phyloP scores from a whole-genome alignment of 1,140 invertebrate species.

The Anastrepha ludens region DNA sequence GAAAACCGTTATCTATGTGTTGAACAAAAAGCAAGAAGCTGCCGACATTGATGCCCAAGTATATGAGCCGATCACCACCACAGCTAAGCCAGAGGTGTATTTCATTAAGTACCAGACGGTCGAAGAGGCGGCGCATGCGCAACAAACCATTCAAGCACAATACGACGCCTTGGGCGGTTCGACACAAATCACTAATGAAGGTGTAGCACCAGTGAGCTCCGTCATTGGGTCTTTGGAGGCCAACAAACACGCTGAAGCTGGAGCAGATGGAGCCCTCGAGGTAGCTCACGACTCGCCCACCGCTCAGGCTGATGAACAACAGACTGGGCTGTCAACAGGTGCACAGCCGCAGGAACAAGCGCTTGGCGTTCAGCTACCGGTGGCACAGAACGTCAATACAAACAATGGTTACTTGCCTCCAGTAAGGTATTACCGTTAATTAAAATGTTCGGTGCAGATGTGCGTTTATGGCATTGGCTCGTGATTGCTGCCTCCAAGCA shows the following conservation, averaged over 20 bases:
- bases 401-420: constrained; percentile 56
- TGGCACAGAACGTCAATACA: neutral
- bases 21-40: constrained; percentile 79
- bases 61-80: constrained; percentile 53
- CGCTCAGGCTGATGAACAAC: neutral
- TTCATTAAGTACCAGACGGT: constrained; percentile 82
- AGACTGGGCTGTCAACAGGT: neutral
- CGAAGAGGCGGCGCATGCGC: constrained; percentile 71
- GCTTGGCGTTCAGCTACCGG: neutral
- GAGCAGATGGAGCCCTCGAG: neutral
- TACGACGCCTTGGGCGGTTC: constrained; percentile 59
- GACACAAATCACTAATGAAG: constrained; percentile 56
- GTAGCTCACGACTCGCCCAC: neutral
- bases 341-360: neutral
- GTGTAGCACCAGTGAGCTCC: constrained; percentile 56
- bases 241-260: neutral
- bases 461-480: neutral
- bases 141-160: constrained; percentile 59
- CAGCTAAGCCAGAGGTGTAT: constrained; percentile 80
- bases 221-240: constrained; percentile 57
- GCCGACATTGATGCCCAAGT: constrained; percentile 55
- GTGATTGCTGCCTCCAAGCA: neutral
- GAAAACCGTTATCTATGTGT: constrained; percentile 87
- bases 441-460: neutral
- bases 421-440: constrained; percentile 3